Percentiles rank a stretch among this genome's conserved stretches.
These are phyloP conservation scores for Azemiops feae DNA, from an alignment of 2,113 vertebrate species.

Conservation along the genomic window DNA sequence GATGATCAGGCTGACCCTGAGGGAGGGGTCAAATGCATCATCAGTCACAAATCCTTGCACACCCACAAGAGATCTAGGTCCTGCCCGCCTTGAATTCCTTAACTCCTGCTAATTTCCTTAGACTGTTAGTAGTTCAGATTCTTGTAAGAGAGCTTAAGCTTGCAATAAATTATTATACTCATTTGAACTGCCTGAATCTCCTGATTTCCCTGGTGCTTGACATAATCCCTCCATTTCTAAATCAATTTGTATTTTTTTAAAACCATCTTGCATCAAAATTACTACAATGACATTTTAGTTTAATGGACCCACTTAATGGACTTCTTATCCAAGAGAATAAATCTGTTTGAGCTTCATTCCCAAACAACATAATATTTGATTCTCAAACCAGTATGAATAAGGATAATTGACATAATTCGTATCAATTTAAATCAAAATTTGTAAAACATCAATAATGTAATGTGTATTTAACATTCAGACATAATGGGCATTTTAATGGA, in stretches of 20 bases:
- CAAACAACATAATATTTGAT: neutral
- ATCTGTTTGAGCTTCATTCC: neutral
- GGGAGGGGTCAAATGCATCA: neutral
- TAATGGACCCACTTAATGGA: neutral
- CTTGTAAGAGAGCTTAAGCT: neutral
- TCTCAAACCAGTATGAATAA: neutral
- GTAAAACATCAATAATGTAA: neutral
- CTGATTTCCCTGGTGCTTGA: neutral
- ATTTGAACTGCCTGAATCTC: neutral
- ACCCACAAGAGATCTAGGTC: neutral
- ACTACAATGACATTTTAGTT: neutral
- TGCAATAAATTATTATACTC: neutral
- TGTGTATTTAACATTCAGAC: neutral
- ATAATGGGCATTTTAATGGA: neutral
- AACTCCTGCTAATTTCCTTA: neutral
- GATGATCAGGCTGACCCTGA: neutral
- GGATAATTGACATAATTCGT: neutral
- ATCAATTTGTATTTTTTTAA: neutral
- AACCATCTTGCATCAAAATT: neutral
- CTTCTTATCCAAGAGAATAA: neutral
- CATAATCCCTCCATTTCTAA: neutral
- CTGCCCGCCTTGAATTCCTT: neutral
- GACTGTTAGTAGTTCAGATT: neutral
- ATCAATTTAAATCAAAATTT: neutral
- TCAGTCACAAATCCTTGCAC: neutral